Percentiles rank a stretch among this genome's conserved stretches.
Evolutionary conservation across 2,113 vertebrate species (phyloP).

Genomic region (Heterotis niloticus): DNA sequence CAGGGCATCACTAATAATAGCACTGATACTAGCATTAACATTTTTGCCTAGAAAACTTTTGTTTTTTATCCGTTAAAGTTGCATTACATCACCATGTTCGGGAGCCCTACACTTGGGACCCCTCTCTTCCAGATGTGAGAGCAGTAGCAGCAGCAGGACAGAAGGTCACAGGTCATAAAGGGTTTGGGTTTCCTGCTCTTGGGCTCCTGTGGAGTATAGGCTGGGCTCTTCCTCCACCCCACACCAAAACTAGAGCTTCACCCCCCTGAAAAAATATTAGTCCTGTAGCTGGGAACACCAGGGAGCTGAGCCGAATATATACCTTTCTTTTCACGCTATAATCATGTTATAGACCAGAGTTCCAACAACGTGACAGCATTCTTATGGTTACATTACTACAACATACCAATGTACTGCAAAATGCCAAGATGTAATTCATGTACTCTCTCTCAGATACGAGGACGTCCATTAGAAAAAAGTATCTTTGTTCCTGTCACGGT

Average conservation of each 20-base stretch:
- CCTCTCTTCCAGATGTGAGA: constrained; percentile 49
- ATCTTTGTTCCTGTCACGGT: too few relatives aligned
- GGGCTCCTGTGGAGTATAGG: constrained; percentile 49
- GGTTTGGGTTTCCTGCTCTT: constrained; percentile 64
- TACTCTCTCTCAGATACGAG: not conserved
- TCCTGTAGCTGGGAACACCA: constrained; percentile 27
- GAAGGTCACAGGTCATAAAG: constrained; percentile 54
- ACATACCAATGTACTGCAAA: not conserved
- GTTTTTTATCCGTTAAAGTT: not conserved
- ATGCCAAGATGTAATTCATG: too few relatives aligned
- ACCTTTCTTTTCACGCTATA: constrained; percentile 18
- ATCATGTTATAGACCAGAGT: constrained; percentile 20
- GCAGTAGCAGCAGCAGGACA: constrained; percentile 53
- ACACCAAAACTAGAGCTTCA: constrained; percentile 36
- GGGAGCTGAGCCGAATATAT: not conserved
- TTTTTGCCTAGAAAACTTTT: not conserved
- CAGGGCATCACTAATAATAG: not conserved
- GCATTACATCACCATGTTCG: not conserved
- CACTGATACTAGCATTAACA: not conserved
- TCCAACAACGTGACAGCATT: constrained; percentile 13
- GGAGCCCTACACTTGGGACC: constrained; percentile 5
- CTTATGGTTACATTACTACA: not conserved
- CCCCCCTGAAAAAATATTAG: constrained; percentile 43
- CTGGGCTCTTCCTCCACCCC: constrained; percentile 40
- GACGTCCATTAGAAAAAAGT: not conserved